Percentiles rank a stretch among this genome's conserved stretches.
Conservation (phyloP, 1,140 invertebrate genomes). For the Geopemphigus sp. region DNA sequence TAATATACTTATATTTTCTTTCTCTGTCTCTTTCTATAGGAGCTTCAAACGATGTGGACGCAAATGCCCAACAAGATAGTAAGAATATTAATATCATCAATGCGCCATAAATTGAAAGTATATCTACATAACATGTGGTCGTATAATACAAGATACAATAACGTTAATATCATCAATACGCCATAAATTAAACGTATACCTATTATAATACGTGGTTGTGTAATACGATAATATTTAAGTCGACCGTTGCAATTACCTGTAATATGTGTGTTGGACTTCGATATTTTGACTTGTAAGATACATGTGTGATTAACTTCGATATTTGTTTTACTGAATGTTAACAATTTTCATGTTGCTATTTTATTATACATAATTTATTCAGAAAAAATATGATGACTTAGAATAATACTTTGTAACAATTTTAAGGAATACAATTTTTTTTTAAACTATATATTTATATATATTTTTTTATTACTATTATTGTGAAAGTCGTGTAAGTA, state of each 20-base stretch:
- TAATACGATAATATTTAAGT: neutral
- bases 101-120: constrained; percentile 9
- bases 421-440: no score
- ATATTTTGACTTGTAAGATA: neutral
- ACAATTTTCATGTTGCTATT: neutral
- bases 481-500: neutral
- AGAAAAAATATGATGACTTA: no score
- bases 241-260: neutral
- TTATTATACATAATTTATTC: no score
- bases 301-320: neutral
- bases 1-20: neutral
- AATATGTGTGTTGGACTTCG: neutral
- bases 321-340: neutral
- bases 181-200: constrained; percentile 5
- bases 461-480: neutral
- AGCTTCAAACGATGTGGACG: constrained; percentile 28
- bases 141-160: constrained; percentile 43
- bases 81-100: constrained; percentile 36
- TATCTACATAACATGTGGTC: neutral
- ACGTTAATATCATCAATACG: constrained; percentile 20
- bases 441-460: no score
- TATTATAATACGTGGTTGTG: neutral
- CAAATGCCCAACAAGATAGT: constrained; percentile 30
- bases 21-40: neutral
- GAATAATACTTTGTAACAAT: no score